These are phyloP conservation scores for Conus ventricosus DNA, from an alignment of 1,140 invertebrate genomes.

Conservation along the genomic window DNA sequence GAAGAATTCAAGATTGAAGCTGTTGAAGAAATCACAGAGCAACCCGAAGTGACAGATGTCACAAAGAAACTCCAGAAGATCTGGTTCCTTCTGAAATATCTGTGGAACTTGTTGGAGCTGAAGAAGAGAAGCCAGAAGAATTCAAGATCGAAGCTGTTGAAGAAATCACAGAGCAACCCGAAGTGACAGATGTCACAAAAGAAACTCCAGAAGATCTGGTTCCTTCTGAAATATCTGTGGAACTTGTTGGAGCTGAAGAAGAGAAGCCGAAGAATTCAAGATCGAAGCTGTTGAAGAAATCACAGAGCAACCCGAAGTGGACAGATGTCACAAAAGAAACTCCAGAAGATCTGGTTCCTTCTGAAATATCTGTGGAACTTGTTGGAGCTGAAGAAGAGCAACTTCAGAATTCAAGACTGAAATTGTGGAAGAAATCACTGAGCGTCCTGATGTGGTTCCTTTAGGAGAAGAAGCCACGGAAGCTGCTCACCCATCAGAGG, in stretches of 20 bases:
- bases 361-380: slow-evolving; percentile 52
- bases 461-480: slow-evolving; percentile 45
- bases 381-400: slow-evolving; percentile 39
- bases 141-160: slow-evolving; percentile 49
- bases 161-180: slow-evolving; percentile 48
- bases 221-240: slow-evolving; percentile 47
- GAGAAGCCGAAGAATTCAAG: slow-evolving; percentile 42
- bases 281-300: slow-evolving; percentile 37
- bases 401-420: slow-evolving; percentile 38
- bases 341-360: slow-evolving; percentile 43
- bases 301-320: slow-evolving; percentile 40
- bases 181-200: slow-evolving; percentile 48
- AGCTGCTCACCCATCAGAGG: slow-evolving; percentile 41
- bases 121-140: slow-evolving; percentile 42
- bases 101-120: slow-evolving; percentile 52
- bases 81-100: slow-evolving; percentile 47
- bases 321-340: slow-evolving; percentile 43
- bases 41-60: slow-evolving; percentile 53
- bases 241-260: slow-evolving; percentile 47
- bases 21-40: slow-evolving; percentile 40
- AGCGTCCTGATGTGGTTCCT: slow-evolving; percentile 39
- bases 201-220: slow-evolving; percentile 39
- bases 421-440: slow-evolving; percentile 33
- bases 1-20: slow-evolving; percentile 47
- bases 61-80: slow-evolving; percentile 47